Evolutionary conservation across 2,888 invertebrate species (phyloP).

Genomic region (Hirtodrosophila duncani): DNA sequence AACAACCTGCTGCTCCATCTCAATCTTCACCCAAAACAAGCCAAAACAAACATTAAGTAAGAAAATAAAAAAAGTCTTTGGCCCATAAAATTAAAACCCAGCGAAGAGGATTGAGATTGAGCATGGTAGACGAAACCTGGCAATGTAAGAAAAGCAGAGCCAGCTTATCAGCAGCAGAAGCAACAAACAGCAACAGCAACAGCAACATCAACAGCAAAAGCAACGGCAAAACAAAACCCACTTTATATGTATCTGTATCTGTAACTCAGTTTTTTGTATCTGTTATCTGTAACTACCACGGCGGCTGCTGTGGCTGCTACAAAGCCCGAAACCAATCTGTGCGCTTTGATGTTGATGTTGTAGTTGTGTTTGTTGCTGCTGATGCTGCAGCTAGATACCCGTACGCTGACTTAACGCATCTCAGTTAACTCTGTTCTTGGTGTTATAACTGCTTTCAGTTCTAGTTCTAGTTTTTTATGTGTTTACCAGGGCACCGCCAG

Average conservation of each 20-base stretch:
- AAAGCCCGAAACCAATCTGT: constrained; percentile 26
- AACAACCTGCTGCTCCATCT: constrained; percentile 57
- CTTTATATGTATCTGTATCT: constrained; percentile 55
- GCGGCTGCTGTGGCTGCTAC: constrained; percentile 36
- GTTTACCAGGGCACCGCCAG: constrained; percentile 29
- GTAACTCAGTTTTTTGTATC: constrained; percentile 27
- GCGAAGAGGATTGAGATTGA: constrained; percentile 43
- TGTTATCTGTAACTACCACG: constrained; percentile 17
- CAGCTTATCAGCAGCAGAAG: constrained; percentile 41
- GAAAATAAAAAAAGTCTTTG: constrained; percentile 70
- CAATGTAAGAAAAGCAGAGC: constrained; percentile 1
- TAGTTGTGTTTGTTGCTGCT: constrained; percentile 11
- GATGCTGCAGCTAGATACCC: constrained; percentile 54
- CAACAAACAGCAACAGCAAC: constrained; percentile 53
- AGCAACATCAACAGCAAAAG: neutral
- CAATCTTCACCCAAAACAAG: constrained; percentile 36
- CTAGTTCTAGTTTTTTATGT: constrained; percentile 46
- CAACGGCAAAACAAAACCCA: constrained; percentile 50
- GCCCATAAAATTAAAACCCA: constrained; percentile 66
- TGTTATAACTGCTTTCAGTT: neutral
- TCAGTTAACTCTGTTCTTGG: constrained; percentile 29
- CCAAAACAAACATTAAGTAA: constrained; percentile 67
- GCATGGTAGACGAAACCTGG: neutral
- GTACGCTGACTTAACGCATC: constrained; percentile 46
- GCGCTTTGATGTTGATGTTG: constrained; percentile 52